Base-by-base conservation (phyloP, 2,113 vertebrate species). In the Dromaius novaehollandiae region DNA sequence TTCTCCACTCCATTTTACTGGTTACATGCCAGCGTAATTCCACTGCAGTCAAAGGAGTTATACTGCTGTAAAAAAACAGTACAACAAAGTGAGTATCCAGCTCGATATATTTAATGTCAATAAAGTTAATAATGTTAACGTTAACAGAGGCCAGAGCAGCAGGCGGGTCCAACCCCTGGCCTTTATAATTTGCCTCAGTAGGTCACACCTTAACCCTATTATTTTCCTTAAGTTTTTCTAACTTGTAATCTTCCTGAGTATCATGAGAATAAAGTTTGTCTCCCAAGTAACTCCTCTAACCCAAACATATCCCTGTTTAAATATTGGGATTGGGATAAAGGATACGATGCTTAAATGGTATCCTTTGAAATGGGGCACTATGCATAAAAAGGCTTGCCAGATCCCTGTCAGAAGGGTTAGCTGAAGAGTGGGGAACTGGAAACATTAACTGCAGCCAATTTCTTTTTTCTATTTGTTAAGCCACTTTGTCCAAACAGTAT, bases 401-500 rank as follows among this genome's bases (percentile, higher is more conserved):
- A 21, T 76, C 89, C 76, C 76, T 1, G 1, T 89, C 79, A 88
- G 79, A 91, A 80, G 79, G 50, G 40, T 55, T 70, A 90, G 74
- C 7, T 93, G 91, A 87, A 91, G 46, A 25, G 14, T 22, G 17
- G 8, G 22, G 38, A 32, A 73, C 50, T 90, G 75, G 60, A 89
- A 94, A 82, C 60, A 85, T 78, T 77, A 60, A 32, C 28, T 44
- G 42, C 58, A 92, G 78, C 65, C 68, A 89, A 69, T 91, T 93
- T 55, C 13, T 91, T 87, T 89, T 75, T 92, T 84, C 60, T 88
- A 8, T 94, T 95, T 88, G 26, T 84, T 91, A 95, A 94, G 92
- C 83, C 61, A 55, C 86, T 87, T 94, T 86, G 86, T 90, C 74
- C 87, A 88, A 95, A 92, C 78, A 80, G 42, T 91, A 50, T 32